Evolutionary conservation across 2,797 vertebrate species (phyloP), one percentile per base, ranked within the genome.

Genomic region (Semotilus atromaculatus): DNA sequence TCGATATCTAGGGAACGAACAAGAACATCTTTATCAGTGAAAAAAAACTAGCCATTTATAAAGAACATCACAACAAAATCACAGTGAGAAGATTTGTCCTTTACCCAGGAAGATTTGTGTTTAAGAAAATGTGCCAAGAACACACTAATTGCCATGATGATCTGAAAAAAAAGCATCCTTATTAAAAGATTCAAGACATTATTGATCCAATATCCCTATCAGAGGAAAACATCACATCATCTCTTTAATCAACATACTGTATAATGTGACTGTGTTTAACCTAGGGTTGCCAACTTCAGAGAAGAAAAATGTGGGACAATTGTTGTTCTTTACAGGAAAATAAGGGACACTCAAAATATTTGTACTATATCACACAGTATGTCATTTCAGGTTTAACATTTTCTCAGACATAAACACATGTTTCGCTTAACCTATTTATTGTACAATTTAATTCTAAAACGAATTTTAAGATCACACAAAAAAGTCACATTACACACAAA

Each of bases 1-100:
- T 99, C 96, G 0, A 99, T 97, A 92, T 99, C 98, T 99, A 94
- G 7, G 87, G 60, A 80, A 34, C 83, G 85, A 88, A 81, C 77
- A 66, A 34, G 18, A 66, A 34, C 18, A 31, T 85, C 60, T 60
- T 51, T 34, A 40, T 83, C 43, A 66, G 43, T 21, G 21, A 53
- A 43, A 64, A 43, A 64, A 87, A 31, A 43, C 45, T 11, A 60
- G 18, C 18, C 26, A 29, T 53, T 71, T 66, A 31, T 66, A 60
- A 68, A 78, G 53, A 64, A 80, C 31, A 80, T 31, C 51, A 21
- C 76, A 71, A 29, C 45, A 67, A n/a, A 78, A 45, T 55, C 29
- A 55, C 13, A 5, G 18, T 43, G 18, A 43, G 74, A 74, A 45
- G 45, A 51, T 53, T 14, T 74, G 9, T 53, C 26, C 5, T 53